Evolutionary conservation across 2,797 vertebrate species (phyloP), one percentile per base, ranked within the genome.

Genomic region (Cyprinodon diabolis): DNA sequence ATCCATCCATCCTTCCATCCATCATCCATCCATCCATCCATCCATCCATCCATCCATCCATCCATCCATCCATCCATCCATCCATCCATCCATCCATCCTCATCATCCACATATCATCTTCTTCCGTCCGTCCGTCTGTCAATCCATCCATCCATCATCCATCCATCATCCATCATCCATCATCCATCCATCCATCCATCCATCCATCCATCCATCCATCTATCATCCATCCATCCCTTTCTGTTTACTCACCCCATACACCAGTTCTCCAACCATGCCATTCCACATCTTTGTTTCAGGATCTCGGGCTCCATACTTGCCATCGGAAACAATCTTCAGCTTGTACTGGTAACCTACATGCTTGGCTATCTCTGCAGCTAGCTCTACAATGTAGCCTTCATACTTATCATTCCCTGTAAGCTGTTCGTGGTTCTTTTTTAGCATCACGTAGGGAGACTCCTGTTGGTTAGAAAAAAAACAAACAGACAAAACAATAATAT

Each of bases 371-470:
- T 99, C 98, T 0, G 97, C 96, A 0, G 98, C 98, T 45, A 99
- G 93, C 89, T 99, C 98, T 23, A 99, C 98, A 0, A 97, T 98
- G 92, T 99, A 99, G 76, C 98, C 98, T 87, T 99, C 98, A 0
- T 98, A 99, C 84, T 95, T 96, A 80, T 98, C 96, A 0, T 99
- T 99, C 51, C 98, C 98, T 73, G 91, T 91, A 54, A 98, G 95
- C 86, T 96, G 96, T 74, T 99, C 98, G 13, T 97, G 97, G 0
- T 98, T 99, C 91, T 99, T 99, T 94, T 99, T 99, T 78, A 97
- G 93, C 98, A 99, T 99, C 87, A 99, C 98, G 0, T 99, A 99
- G 0, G 98, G 98, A 19, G 98, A 95, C 92, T 99, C 98, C 98
- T 99, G 91, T 79, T 47, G 62, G 85, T 78, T 6, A 35, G 0